These are phyloP conservation scores for Volucella inflata DNA, from an alignment of 2,888 invertebrate species.

Conservation along the genomic window DNA sequence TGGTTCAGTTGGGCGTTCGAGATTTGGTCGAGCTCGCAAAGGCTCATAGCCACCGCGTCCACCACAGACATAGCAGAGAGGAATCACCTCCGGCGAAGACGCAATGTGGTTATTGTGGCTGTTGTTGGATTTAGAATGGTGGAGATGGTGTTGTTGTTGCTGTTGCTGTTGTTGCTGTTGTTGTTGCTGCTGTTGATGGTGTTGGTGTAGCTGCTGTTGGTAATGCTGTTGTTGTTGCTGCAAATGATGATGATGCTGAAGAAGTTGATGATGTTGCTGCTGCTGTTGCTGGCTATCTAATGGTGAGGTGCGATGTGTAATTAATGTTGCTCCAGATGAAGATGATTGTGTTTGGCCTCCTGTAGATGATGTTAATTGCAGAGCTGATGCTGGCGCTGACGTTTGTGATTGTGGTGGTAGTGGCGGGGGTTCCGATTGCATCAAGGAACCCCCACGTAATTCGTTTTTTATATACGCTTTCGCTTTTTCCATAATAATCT, in stretches of 20 bases:
- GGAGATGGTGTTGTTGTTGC: slow-evolving; percentile 73
- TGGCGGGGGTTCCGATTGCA: slow-evolving; percentile 77
- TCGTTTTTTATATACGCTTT: slow-evolving; percentile 90
- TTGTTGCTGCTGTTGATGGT: slow-evolving; percentile 70
- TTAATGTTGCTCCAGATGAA: slow-evolving; percentile 58
- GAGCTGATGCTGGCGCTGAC: slow-evolving; percentile 69
- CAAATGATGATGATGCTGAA: slow-evolving; percentile 55
- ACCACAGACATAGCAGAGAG: slow-evolving; percentile 90
- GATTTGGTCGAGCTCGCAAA: slow-evolving; percentile 88
- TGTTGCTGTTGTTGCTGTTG: slow-evolving; percentile 75
- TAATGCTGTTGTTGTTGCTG: slow-evolving; percentile 54
- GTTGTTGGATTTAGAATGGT: slow-evolving; percentile 56
- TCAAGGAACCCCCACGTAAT: slow-evolving; percentile 85
- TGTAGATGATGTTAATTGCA: slow-evolving; percentile 54
- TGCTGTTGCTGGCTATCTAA: slow-evolving; percentile 70
- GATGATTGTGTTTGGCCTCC: slow-evolving; percentile 60
- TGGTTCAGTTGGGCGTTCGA: slow-evolving; percentile 89
- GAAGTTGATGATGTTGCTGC: slow-evolving; percentile 62
- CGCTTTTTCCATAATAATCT: slow-evolving; percentile 86
- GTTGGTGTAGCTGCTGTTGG: slow-evolving; percentile 52
- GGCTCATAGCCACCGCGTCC: slow-evolving; percentile 87
- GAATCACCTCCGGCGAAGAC: slow-evolving; percentile 77
- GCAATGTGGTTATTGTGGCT: slow-evolving; percentile 69
- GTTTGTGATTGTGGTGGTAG: slow-evolving; percentile 73
- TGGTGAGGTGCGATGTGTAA: slow-evolving; percentile 68